Conservation (phyloP, 2,888 invertebrate species). For the Fissipunctia ypsillon region DNA sequence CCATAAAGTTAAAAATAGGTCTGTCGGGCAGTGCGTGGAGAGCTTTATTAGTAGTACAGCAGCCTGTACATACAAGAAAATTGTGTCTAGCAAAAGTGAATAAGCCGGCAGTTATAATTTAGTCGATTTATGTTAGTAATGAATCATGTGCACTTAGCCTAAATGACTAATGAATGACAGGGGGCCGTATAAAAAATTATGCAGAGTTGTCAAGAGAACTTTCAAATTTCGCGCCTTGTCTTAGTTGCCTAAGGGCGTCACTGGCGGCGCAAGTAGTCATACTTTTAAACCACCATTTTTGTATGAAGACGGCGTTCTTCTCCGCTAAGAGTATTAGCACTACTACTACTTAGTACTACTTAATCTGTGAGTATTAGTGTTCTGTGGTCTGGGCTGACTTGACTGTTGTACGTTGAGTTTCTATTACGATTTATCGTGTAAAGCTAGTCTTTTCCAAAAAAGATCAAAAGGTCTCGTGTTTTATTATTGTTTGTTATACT, state of each 20-base stretch:
- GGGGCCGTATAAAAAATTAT: slow-evolving; percentile 23
- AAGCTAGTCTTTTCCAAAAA: slow-evolving; percentile 22
- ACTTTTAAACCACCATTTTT: too few relatives aligned
- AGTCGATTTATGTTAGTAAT: slow-evolving; percentile 14
- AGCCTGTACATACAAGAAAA: not conserved
- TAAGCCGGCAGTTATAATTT: not conserved
- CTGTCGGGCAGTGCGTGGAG: not conserved
- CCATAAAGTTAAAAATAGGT: too few relatives aligned
- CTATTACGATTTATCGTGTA: slow-evolving; percentile 15
- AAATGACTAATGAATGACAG: slow-evolving; percentile 36
- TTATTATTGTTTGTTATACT: slow-evolving; percentile 18
- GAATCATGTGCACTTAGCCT: not conserved
- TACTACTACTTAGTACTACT: too few relatives aligned
- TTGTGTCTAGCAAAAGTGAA: not conserved
- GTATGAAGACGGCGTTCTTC: too few relatives aligned
- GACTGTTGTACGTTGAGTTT: slow-evolving; percentile 22
- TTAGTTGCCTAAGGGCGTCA: too few relatives aligned
- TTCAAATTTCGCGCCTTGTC: too few relatives aligned
- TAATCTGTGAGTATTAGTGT: too few relatives aligned
- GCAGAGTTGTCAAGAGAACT: too few relatives aligned
- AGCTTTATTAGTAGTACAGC: not conserved
- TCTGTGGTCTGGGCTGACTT: slow-evolving; percentile 11
- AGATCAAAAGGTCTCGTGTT: slow-evolving; percentile 14
- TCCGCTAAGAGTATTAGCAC: too few relatives aligned
- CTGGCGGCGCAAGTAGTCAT: too few relatives aligned